Percentiles rank a stretch among this genome's conserved stretches.
phyloP scores from a whole-genome alignment of 2,888 invertebrate species.

The Pardosa pseudoannulata region DNA sequence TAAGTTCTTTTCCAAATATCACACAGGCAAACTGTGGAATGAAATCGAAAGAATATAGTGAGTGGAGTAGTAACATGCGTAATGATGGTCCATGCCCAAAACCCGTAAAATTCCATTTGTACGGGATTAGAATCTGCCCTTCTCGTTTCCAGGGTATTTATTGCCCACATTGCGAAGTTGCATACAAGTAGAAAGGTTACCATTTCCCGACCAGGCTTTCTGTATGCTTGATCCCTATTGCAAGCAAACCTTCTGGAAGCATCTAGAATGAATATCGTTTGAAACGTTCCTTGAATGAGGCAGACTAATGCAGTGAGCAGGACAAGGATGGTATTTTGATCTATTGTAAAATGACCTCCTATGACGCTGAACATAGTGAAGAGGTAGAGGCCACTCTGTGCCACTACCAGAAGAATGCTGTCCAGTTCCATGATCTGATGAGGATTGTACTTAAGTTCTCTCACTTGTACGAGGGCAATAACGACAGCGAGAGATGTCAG shows the following conservation, averaged over 20 bases:
- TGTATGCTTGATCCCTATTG: conserved; percentile 87
- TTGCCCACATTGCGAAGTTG: conserved; percentile 81
- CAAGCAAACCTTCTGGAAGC: conserved; percentile 90
- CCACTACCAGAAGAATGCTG: conserved; percentile 92
- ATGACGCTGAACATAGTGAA: conserved; percentile 96
- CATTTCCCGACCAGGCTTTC: conserved; percentile 94
- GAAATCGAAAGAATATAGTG: conserved; percentile 95
- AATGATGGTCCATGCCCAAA: conserved; percentile 97
- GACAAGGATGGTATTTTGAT: conserved; percentile 83
- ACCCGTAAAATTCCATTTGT: conserved; percentile 92
- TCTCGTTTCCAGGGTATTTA: conserved; percentile 93
- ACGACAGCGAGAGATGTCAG: conserved; percentile 91
- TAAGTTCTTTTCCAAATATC: conserved; percentile 98
- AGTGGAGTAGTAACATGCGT: conserved; percentile 95
- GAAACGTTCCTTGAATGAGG: conserved; percentile 85
- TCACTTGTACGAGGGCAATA: conserved; percentile 90
- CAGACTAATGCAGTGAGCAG: conserved; percentile 86
- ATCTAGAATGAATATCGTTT: conserved; percentile 83
- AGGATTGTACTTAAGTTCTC: conserved; percentile 90
- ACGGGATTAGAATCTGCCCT: conserved; percentile 93
- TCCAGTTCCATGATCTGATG: conserved; percentile 89
- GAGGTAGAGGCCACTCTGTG: conserved; percentile 95
- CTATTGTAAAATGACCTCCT: conserved; percentile 89
- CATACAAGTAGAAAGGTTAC: conserved; percentile 87
- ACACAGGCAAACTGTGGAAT: conserved; percentile 95